These are phyloP conservation scores for Eurois occulta DNA, from an alignment of 2,888 invertebrate species.

Conservation along the genomic window DNA sequence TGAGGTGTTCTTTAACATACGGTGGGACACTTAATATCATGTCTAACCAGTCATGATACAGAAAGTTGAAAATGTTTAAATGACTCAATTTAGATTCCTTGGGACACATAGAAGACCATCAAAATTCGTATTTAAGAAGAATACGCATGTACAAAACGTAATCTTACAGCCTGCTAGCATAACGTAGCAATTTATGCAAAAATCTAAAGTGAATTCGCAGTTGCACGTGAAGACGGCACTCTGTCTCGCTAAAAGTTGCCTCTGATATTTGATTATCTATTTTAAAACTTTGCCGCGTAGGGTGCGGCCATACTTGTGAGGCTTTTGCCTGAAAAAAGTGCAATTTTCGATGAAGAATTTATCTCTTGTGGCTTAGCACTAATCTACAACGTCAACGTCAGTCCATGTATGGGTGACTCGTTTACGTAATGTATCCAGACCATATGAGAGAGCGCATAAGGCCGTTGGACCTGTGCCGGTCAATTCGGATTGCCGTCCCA, in stretches of 20 bases:
- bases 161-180: slow-evolving; percentile 2
- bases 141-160: slow-evolving; percentile 1
- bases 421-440: neutral
- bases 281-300: slow-evolving; percentile 65
- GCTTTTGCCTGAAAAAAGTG: neutral
- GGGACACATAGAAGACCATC: neutral
- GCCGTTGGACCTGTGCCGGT: neutral
- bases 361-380: neutral
- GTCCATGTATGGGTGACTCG: neutral
- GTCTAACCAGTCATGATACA: neutral
- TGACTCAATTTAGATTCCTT: neutral
- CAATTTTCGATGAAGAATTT: neutral
- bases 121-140: neutral
- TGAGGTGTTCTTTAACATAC: neutral
- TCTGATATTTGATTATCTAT: slow-evolving; percentile 73
- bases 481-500: neutral
- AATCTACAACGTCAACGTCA: neutral
- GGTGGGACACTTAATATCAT: neutral
- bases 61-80: neutral
- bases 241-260: slow-evolving; percentile 54
- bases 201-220: slow-evolving; percentile 63
- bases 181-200: slow-evolving; percentile 62
- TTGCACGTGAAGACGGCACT: slow-evolving; percentile 58
- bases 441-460: neutral
- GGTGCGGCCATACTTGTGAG: slow-evolving; percentile 27